Percentiles rank a stretch among this genome's conserved stretches.
Conservation (phyloP, 2,113 vertebrate genomes). For the Columba janthina region DNA sequence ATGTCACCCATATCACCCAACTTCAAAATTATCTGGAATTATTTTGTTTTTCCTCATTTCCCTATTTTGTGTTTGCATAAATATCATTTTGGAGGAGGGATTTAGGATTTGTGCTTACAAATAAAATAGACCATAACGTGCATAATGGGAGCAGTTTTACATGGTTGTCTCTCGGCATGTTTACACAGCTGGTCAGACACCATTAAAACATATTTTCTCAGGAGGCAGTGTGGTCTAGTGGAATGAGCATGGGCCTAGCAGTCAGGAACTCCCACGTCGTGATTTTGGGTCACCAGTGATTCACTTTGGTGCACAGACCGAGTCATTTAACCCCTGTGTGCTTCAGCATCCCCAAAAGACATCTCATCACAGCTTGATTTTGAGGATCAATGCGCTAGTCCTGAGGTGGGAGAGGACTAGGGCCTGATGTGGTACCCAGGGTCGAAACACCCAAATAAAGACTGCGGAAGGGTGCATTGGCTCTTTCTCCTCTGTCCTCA, state of each 20-base stretch:
- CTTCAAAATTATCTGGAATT: not conserved
- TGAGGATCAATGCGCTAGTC: not conserved
- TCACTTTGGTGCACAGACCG: not conserved
- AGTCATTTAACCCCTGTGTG: not conserved
- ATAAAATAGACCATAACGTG: conserved; percentile 38
- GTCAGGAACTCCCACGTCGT: conserved; percentile 57
- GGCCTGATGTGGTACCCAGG: not conserved
- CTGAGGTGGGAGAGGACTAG: not conserved
- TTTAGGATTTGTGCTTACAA: conserved; percentile 35
- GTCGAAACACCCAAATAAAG: rapidly evolving
- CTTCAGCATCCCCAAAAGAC: not conserved
- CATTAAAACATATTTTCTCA: conserved; percentile 52
- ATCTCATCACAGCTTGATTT: rapidly evolving
- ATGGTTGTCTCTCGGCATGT: conserved; percentile 28
- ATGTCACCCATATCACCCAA: not conserved
- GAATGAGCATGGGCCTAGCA: not conserved
- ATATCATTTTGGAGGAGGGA: not conserved
- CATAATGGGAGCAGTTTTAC: conserved; percentile 27
- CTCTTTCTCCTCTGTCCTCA: not conserved
- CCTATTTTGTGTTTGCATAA: conserved; percentile 18
- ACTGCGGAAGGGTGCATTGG: rapidly evolving
- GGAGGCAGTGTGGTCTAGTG: conserved; percentile 41
- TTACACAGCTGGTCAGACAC: conserved; percentile 66
- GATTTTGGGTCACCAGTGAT: conserved; percentile 36
- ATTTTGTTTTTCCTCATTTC: not conserved